Evolutionary conservation across 2,888 invertebrate genomes (phyloP).

Genomic region (Galerucella nymphaeae): DNA sequence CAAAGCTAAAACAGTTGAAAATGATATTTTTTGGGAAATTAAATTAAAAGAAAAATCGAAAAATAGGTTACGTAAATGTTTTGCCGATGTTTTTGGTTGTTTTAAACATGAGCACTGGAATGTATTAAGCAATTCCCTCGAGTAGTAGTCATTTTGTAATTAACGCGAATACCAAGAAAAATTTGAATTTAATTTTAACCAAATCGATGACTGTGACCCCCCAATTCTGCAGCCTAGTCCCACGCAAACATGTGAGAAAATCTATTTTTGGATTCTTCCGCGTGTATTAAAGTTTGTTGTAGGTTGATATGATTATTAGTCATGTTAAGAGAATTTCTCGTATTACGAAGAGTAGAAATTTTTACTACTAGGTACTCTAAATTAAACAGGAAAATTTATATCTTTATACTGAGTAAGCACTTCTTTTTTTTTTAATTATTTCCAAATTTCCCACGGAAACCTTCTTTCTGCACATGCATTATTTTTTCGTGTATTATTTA

Average conservation of each 20-base stretch:
- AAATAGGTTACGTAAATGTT: neutral
- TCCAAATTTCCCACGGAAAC: no score
- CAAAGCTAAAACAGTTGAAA: no score
- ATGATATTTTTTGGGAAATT: no score
- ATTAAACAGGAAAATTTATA: no score
- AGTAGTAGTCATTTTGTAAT: neutral
- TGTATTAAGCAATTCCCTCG: neutral
- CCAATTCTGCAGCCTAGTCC: neutral
- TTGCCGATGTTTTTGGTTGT: neutral
- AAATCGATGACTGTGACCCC: conserved; percentile 9
- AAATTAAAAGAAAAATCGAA: no score
- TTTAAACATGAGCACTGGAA: neutral
- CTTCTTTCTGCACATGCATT: no score
- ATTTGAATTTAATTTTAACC: conserved; percentile 11
- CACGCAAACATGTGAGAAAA: conserved; percentile 15
- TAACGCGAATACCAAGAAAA: conserved; percentile 4
- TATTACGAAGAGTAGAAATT: neutral
- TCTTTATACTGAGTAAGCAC: no score
- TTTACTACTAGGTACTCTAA: no score
- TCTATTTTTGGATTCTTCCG: conserved; percentile 19
- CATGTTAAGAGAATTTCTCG: neutral
- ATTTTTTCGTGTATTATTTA: no score
- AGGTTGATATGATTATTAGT: neutral
- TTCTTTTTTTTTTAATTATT: no score
- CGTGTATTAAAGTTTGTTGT: conserved; percentile 3